Conservation (phyloP, 2,888 invertebrate genomes). For the Leucophora obtusa region DNA sequence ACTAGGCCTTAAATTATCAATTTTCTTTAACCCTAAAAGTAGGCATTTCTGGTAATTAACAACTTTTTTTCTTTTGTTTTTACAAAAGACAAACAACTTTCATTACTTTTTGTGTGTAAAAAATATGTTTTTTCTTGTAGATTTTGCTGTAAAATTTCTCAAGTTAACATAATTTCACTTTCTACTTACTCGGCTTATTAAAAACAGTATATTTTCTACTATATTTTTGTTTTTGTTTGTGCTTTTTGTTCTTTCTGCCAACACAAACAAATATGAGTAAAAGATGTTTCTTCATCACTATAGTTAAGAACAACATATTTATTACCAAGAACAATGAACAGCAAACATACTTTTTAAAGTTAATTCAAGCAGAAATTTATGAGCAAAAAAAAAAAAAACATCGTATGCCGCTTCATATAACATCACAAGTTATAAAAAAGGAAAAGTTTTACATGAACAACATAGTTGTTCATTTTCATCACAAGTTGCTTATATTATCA, state of each 20-base stretch:
- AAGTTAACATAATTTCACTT: constrained; percentile 2
- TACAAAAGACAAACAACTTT: background rate
- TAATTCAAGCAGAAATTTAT: constrained; percentile 5
- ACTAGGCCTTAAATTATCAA: background rate
- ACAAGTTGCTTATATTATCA: constrained; percentile 13
- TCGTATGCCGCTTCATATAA: background rate
- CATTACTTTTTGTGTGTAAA: background rate
- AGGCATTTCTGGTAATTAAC: background rate
- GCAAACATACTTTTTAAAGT: constrained; percentile 5
- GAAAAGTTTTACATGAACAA: constrained; percentile 1
- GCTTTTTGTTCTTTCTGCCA: background rate
- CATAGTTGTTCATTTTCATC: constrained; percentile 12
- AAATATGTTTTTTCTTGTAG: background rate
- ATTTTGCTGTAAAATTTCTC: background rate
- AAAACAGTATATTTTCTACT: background rate
- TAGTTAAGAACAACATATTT: background rate
- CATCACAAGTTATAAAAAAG: background rate
- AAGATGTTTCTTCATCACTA: background rate
- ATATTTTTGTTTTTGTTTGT: too few relatives aligned
- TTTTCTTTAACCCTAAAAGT: background rate
- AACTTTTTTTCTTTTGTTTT: background rate
- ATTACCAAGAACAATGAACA: constrained; percentile 1
- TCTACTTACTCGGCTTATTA: background rate
- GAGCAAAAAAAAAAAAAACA: background rate
- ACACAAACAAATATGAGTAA: background rate